These are phyloP conservation scores for Oscheius sp. DNA, from an alignment of 2,888 invertebrate genomes.

Conservation along the genomic window DNA sequence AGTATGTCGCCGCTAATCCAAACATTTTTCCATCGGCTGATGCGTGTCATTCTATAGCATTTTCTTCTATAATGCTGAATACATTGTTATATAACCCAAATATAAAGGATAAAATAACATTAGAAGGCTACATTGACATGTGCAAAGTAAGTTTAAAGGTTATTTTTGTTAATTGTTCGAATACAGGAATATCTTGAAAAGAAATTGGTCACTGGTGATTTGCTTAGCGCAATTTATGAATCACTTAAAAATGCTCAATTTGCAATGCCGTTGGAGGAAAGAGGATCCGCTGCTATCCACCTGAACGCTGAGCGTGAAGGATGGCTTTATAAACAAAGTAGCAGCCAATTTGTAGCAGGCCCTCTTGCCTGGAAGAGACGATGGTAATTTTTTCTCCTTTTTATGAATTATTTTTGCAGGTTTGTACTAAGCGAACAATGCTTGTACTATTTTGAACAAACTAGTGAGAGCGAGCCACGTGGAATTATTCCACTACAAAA, in stretches of 20 bases:
- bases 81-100: constrained; percentile 61
- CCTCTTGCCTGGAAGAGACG: constrained; percentile 62
- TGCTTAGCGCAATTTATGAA: constrained; percentile 34
- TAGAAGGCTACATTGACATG: constrained; percentile 53
- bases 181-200: constrained; percentile 35
- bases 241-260: constrained; percentile 33
- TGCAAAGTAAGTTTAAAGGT: constrained; percentile 38
- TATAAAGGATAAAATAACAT: constrained; percentile 54
- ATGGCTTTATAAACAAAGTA: constrained; percentile 63
- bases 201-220: constrained; percentile 23
- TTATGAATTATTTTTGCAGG: constrained; percentile 37
- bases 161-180: background rate
- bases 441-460: constrained; percentile 60
- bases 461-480: constrained; percentile 53
- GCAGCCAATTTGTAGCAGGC: constrained; percentile 54
- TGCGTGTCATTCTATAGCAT: constrained; percentile 56
- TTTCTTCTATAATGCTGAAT: constrained; percentile 63
- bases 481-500: constrained; percentile 62
- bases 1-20: constrained; percentile 47
- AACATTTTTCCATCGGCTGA: constrained; percentile 44
- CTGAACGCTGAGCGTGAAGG: constrained; percentile 49
- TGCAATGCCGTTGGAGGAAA: constrained; percentile 36
- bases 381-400: constrained; percentile 42
- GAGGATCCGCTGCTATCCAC: constrained; percentile 34
- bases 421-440: constrained; percentile 59